Conservation (phyloP, 2,797 vertebrate species). For the Aplochiton taeniatus region DNA sequence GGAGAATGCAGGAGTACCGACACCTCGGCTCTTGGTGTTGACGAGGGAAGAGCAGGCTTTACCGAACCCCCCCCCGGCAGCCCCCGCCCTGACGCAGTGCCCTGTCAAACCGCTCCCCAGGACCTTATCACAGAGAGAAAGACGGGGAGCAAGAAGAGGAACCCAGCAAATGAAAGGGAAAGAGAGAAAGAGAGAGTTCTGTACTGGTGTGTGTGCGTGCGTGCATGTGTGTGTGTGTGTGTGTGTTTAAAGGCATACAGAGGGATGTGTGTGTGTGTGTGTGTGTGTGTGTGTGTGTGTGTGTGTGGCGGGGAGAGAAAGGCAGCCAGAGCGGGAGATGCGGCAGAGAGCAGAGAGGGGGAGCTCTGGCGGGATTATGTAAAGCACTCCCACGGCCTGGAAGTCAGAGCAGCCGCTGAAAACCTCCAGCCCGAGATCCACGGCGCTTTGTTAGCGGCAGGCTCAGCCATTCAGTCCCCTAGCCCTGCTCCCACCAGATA, state of each 20-base stretch:
- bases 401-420: constrained; percentile 66
- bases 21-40: background rate
- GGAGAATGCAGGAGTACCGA: no score
- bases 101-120: background rate
- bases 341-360: constrained; percentile 54
- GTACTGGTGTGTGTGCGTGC: background rate
- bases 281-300: constrained; percentile 1
- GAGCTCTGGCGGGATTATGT: constrained; percentile 68
- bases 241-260: background rate
- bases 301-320: background rate
- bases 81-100: constrained; percentile 23
- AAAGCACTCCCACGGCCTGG: constrained; percentile 71
- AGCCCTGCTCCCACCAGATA: constrained; percentile 73
- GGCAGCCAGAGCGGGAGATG: constrained; percentile 39
- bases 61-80: constrained; percentile 22
- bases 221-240: background rate
- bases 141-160: constrained; percentile 50
- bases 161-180: constrained; percentile 35
- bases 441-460: constrained; percentile 69
- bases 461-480: constrained; percentile 69
- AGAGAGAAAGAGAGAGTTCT: constrained; percentile 1
- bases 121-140: constrained; percentile 37
- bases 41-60: constrained; percentile 31
- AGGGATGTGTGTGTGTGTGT: constrained; percentile 5
- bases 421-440: constrained; percentile 64